A percentile compares a stretch with the other conserved stretches of the same genome.
phyloP scores from a whole-genome alignment of 2,888 invertebrate genomes.

The Euphydryas editha region DNA sequence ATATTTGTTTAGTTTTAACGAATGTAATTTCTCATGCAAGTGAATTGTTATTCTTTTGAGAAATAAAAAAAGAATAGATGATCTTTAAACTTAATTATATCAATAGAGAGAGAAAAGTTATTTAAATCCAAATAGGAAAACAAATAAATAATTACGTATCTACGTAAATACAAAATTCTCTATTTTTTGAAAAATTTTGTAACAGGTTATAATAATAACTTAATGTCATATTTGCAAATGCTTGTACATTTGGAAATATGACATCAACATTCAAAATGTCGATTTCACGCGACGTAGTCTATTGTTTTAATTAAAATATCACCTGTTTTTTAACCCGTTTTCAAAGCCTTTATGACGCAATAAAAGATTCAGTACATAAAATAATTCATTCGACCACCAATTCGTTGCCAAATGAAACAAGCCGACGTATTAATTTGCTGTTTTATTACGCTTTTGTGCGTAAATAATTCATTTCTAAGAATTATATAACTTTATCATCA shows the following conservation, averaged over 20 bases:
- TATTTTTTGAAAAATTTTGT: too few relatives aligned
- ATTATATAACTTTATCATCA: not conserved
- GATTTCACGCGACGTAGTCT: too few relatives aligned
- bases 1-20: too few relatives aligned
- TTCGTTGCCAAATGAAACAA: slow-evolving; percentile 1
- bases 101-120: too few relatives aligned
- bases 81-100: too few relatives aligned
- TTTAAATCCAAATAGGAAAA: too few relatives aligned
- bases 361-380: not conserved
- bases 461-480: not conserved
- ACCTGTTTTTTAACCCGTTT: not conserved
- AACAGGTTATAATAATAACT: too few relatives aligned
- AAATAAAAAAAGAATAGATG: not conserved
- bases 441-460: not conserved
- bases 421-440: not conserved
- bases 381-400: not conserved
- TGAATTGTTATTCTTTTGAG: too few relatives aligned
- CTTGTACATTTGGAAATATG: not conserved
- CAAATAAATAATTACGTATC: too few relatives aligned
- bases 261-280: not conserved
- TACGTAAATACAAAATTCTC: too few relatives aligned
- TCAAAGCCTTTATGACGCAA: not conserved
- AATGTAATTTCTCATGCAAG: too few relatives aligned
- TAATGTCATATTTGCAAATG: too few relatives aligned
- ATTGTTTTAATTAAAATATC: not conserved